Evolutionary conservation across 1,140 invertebrate genomes (phyloP).

Genomic region (Amyelois transitella): DNA sequence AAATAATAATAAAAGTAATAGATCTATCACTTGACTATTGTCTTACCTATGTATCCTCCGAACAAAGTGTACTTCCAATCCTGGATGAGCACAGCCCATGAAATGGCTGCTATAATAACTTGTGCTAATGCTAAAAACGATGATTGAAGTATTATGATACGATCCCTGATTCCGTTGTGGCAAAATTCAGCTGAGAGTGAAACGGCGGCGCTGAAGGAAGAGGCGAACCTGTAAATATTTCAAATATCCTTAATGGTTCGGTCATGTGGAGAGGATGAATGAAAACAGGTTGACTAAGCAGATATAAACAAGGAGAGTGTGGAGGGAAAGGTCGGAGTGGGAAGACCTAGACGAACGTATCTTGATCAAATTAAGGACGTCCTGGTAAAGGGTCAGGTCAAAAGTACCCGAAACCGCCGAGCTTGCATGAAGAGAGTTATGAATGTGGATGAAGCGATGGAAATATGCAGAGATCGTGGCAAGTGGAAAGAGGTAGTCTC

Average conservation of each 20-base stretch:
- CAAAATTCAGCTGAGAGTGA: slow-evolving; percentile 52
- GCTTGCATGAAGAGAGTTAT: no score
- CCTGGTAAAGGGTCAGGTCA: no score
- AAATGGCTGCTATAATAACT: slow-evolving; percentile 31
- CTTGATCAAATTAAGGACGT: no score
- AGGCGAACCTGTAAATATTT: slow-evolving; percentile 37
- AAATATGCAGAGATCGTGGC: background rate
- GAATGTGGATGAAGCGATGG: no score
- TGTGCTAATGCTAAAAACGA: slow-evolving; percentile 38
- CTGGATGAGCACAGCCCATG: slow-evolving; percentile 46
- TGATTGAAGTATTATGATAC: slow-evolving; percentile 43
- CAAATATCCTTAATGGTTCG: background rate
- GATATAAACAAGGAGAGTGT: no score
- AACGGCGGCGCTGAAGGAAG: slow-evolving; percentile 35
- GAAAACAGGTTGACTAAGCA: no score
- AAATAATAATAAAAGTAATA: slow-evolving; percentile 1
- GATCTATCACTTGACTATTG: background rate
- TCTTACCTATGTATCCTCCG: slow-evolving; percentile 43
- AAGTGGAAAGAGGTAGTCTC: no score
- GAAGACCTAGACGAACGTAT: no score
- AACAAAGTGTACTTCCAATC: slow-evolving; percentile 42
- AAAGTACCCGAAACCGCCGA: no score
- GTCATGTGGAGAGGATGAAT: no score
- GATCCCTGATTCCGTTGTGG: slow-evolving; percentile 47
- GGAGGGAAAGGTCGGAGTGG: no score